Evolutionary conservation across 2,113 vertebrate species (phyloP), one percentile per base, ranked within the genome.

Genomic region (Colius striatus): DNA sequence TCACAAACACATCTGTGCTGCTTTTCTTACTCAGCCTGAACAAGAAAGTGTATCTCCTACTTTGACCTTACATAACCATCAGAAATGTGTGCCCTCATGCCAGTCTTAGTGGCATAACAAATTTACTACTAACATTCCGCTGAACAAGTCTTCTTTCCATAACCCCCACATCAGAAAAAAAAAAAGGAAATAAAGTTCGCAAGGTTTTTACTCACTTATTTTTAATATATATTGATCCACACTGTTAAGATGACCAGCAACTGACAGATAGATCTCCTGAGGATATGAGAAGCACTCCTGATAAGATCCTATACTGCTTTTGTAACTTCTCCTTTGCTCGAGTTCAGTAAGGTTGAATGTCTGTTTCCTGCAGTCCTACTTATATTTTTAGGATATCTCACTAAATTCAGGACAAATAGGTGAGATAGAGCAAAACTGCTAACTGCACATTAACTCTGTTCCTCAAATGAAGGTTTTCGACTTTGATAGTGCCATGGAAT

Each of bases 401-500:
- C 87, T 91, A 95, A 95, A 87, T 92, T 96, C 76, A 90, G 68
- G 53, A 88, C 82, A 96, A 93, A 96, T 67, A 89, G 74, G 87
- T 83, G n/a, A 92, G 78, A 34, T 75, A 87, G 41, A 92, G 67
- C 94, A 96, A 94, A 95, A 91, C 87, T 94, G 74, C 80, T 94
- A 95, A 90, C 86, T 94, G 74, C 66, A 96, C 66, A 84, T 96
- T 97, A 96, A 85, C 58, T 83, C 60, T 92, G 54, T n/a, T 83
- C 71, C 87, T 90, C 87, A 92, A 95, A 95, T 94, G 62, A 94
- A 94, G 89, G 68, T 91, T 93, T 94, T 75, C 1, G 0, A 90
- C 71, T 76, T 84, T 65, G 62, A 87, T 91, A 94, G 70, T 85
- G 72, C 67, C 70, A 29, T 60, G 63, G 78, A 91, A 90, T 87